Evolutionary conservation across 2,113 vertebrate genomes (phyloP).

Genomic region (Thinocorus orbignyianus): DNA sequence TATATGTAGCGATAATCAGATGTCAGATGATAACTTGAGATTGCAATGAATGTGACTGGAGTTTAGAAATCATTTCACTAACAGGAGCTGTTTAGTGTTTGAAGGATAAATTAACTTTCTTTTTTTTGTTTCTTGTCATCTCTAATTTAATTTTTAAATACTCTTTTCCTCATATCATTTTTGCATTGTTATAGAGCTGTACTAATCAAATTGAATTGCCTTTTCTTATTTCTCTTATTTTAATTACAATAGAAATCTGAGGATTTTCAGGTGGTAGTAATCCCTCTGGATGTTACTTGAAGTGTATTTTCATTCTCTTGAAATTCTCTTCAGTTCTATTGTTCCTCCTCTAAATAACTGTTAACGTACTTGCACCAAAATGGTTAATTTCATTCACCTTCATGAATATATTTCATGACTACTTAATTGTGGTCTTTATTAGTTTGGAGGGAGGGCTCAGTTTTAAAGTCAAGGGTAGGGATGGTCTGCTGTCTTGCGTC

Average conservation of each 20-base stretch:
- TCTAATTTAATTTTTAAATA: background rate
- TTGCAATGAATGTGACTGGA: background rate
- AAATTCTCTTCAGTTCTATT: background rate
- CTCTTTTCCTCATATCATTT: background rate
- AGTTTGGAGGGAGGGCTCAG: background rate
- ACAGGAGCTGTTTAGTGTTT: background rate
- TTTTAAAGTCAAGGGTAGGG: background rate
- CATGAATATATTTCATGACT: background rate
- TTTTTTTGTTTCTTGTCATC: background rate
- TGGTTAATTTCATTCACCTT: background rate
- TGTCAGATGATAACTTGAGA: background rate
- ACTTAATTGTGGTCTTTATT: background rate
- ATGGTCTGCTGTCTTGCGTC: background rate
- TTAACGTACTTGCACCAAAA: background rate
- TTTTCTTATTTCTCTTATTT: background rate
- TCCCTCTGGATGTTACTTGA: background rate
- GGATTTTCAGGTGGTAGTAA: background rate
- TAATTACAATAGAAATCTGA: constrained; percentile 1
- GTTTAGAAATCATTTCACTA: background rate
- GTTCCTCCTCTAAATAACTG: background rate
- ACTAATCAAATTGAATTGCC: background rate
- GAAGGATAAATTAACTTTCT: background rate
- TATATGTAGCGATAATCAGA: background rate
- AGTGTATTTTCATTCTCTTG: background rate
- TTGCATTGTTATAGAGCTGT: background rate